These are phyloP conservation scores for Caenorhabditis sp. DNA, from an alignment of 2,888 invertebrate species.

Conservation along the genomic window DNA sequence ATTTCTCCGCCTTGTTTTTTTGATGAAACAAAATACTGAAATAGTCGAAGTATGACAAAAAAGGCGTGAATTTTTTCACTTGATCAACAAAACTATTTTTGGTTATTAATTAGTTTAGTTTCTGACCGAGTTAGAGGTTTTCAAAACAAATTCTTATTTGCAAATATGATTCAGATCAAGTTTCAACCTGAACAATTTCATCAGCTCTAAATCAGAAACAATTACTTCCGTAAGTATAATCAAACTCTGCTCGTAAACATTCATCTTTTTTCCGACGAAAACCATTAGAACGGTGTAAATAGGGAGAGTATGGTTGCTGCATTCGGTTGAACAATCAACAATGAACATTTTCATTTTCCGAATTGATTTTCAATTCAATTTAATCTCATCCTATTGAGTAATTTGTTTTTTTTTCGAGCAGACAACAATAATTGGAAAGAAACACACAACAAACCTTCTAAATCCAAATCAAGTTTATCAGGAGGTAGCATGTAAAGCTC, in stretches of 20 bases:
- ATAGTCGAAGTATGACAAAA: background rate
- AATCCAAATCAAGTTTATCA: background rate
- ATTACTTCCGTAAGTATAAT: background rate
- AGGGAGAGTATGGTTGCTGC: slow-evolving; percentile 5
- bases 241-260: background rate
- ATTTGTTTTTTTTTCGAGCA: too few relatives aligned
- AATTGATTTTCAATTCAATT: background rate
- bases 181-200: too few relatives aligned
- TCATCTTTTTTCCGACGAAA: slow-evolving; percentile 23
- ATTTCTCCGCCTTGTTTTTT: background rate
- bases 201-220: background rate
- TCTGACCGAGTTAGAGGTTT: too few relatives aligned
- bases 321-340: background rate
- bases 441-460: background rate
- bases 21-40: background rate
- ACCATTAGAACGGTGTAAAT: slow-evolving; percentile 16
- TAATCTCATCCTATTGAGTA: too few relatives aligned
- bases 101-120: background rate
- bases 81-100: background rate
- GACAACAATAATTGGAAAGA: background rate
- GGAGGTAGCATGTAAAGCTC: background rate
- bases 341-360: background rate
- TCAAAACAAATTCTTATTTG: too few relatives aligned
- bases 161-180: too few relatives aligned
- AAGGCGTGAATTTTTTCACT: background rate